phyloP scores from a whole-genome alignment of 2,888 invertebrate species.

The Megalurothrips usitatus region DNA sequence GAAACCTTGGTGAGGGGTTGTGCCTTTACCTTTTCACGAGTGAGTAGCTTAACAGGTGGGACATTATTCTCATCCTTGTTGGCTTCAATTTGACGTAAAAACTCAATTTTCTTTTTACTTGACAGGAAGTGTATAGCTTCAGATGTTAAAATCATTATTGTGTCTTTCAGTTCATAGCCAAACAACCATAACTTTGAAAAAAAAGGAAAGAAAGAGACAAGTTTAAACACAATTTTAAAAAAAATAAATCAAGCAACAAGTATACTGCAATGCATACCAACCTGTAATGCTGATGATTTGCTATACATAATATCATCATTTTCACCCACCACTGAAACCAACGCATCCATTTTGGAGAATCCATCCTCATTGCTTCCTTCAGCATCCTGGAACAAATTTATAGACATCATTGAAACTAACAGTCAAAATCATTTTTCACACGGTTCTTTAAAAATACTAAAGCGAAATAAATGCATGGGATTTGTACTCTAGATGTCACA shows the following conservation, averaged over 20 bases:
- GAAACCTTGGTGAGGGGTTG: not conserved
- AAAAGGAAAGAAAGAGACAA: slow-evolving; percentile 3
- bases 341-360: slow-evolving; percentile 79
- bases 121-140: slow-evolving; percentile 84
- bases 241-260: slow-evolving; percentile 3
- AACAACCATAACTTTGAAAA: slow-evolving; percentile 83
- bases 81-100: slow-evolving; percentile 82
- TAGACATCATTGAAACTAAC: too few relatives aligned
- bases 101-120: slow-evolving; percentile 97
- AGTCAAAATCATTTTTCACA: slow-evolving; percentile 31
- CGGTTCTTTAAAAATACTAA: slow-evolving; percentile 28
- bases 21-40: slow-evolving; percentile 78
- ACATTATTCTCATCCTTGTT: slow-evolving; percentile 76
- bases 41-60: slow-evolving; percentile 78
- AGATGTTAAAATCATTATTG: slow-evolving; percentile 85
- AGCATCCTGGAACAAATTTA: slow-evolving; percentile 47
- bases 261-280: slow-evolving; percentile 42
- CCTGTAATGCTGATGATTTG: slow-evolving; percentile 93
- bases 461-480: slow-evolving; percentile 3
- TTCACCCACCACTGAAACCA: slow-evolving; percentile 86
- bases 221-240: slow-evolving; percentile 18
- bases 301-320: slow-evolving; percentile 95
- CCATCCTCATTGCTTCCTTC: slow-evolving; percentile 67
- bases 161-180: slow-evolving; percentile 95
- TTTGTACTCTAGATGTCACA: not conserved